These are phyloP conservation scores for Eustalomyia histrio DNA, from an alignment of 2,888 invertebrate genomes.

Conservation along the genomic window DNA sequence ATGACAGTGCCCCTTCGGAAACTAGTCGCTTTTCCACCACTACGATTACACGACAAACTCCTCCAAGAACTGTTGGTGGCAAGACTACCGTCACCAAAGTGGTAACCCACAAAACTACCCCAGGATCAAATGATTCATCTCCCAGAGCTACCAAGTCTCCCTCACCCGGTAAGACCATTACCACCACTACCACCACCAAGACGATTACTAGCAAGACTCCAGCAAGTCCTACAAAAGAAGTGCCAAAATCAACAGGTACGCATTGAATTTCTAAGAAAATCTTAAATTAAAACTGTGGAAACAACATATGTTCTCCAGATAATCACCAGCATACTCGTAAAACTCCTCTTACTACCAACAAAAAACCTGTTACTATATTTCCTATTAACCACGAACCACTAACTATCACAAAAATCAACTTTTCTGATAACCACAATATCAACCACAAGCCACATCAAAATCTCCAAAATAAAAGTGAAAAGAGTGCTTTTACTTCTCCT, in stretches of 20 bases:
- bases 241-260: constrained; percentile 75
- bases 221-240: constrained; percentile 51
- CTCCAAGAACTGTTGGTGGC: constrained; percentile 72
- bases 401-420: constrained; percentile 73
- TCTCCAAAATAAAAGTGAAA: constrained; percentile 1
- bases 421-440: constrained; percentile 66
- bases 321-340: constrained; percentile 72
- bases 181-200: constrained; percentile 67
- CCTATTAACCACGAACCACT: constrained; percentile 72
- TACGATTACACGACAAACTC: constrained; percentile 75
- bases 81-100: constrained; percentile 69
- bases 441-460: constrained; percentile 25
- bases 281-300: constrained; percentile 70
- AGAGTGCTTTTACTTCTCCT: constrained; percentile 67
- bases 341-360: constrained; percentile 65
- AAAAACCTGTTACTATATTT: constrained; percentile 73
- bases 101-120: constrained; percentile 70
- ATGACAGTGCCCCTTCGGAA: constrained; percentile 78
- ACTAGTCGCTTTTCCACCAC: constrained; percentile 77
- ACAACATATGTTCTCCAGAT: constrained; percentile 76
- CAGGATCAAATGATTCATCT: constrained; percentile 72
- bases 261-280: constrained; percentile 70
- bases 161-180: constrained; percentile 66
- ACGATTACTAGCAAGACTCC: constrained; percentile 58
- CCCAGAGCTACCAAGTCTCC: constrained; percentile 72